Evolutionary conservation across 2,797 vertebrate genomes (phyloP).

Genomic region (Odontamblyopus lacepedii): DNA sequence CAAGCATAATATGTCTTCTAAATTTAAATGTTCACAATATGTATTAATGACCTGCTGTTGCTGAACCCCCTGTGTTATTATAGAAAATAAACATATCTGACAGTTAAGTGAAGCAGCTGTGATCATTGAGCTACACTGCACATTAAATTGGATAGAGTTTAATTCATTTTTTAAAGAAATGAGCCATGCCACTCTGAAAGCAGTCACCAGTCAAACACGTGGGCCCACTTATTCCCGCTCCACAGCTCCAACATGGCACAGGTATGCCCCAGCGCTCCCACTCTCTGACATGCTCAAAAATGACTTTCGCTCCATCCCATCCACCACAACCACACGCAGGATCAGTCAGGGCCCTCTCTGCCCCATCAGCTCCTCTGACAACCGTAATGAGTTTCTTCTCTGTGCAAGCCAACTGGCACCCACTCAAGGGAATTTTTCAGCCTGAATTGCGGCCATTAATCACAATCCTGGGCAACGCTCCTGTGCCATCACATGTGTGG

Average conservation of each 20-base stretch:
- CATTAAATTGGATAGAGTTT: constrained; percentile 44
- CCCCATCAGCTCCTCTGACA: constrained; percentile 80
- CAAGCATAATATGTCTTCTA: no score
- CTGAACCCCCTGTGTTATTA: not conserved
- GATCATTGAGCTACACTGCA: constrained; percentile 31
- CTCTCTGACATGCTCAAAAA: constrained; percentile 51
- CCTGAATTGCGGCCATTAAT: constrained; percentile 88
- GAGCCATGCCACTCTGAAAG: constrained; percentile 53
- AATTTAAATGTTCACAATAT: not conserved
- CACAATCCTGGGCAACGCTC: constrained; percentile 83
- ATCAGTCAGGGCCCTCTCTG: constrained; percentile 61
- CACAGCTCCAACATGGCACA: constrained; percentile 45
- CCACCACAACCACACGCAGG: constrained; percentile 40
- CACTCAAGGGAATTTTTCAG: constrained; percentile 85
- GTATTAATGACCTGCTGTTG: not conserved
- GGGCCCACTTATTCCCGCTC: constrained; percentile 53
- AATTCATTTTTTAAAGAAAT: constrained; percentile 53
- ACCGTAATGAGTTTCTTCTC: constrained; percentile 85
- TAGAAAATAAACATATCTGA: constrained; percentile 15
- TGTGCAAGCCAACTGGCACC: constrained; percentile 83
- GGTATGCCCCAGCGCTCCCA: constrained; percentile 31
- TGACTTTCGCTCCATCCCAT: constrained; percentile 33
- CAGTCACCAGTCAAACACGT: constrained; percentile 43
- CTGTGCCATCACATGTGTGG: constrained; percentile 74
- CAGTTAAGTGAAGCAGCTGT: constrained; percentile 16